These are phyloP conservation scores for Prorops nasuta DNA, from an alignment of 1,140 invertebrate genomes.

Conservation along the genomic window DNA sequence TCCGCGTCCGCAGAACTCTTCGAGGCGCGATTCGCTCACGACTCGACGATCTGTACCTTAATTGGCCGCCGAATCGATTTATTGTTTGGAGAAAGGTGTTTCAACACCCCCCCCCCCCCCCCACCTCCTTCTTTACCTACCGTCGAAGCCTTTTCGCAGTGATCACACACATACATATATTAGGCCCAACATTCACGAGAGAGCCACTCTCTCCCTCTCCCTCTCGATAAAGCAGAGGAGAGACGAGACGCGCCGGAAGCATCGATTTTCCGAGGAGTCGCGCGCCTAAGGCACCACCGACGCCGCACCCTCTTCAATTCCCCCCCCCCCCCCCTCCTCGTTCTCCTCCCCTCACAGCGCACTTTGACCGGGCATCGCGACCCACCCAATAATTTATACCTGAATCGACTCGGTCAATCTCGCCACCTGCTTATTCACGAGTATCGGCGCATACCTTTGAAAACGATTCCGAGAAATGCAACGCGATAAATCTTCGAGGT, in stretches of 20 bases:
- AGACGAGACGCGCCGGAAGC: conserved; percentile 22
- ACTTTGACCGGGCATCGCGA: neutral
- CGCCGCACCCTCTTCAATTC: neutral
- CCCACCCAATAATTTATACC: no score
- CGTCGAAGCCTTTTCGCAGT: neutral
- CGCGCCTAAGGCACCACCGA: conserved; percentile 22
- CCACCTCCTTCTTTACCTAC: neutral
- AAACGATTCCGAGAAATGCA: no score
- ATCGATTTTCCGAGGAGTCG: conserved; percentile 27
- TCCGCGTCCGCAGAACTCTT: neutral
- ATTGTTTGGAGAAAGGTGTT: conserved; percentile 26
- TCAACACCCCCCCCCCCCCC: neutral
- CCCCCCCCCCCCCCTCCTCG: neutral
- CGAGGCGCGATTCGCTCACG: neutral
- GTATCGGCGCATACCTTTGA: no score
- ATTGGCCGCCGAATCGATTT: conserved; percentile 16
- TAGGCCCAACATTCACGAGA: no score
- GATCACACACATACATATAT: no score
- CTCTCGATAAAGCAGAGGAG: no score
- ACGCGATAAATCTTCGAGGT: no score
- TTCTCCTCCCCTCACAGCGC: neutral
- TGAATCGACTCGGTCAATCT: no score
- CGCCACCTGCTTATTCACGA: no score
- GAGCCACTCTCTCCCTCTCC: no score
- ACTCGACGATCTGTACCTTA: conserved; percentile 16